Percentiles rank a stretch among this genome's conserved stretches.
These are phyloP conservation scores for Drosophila setifemur DNA, from an alignment of 1,140 invertebrate species.

Conservation along the genomic window DNA sequence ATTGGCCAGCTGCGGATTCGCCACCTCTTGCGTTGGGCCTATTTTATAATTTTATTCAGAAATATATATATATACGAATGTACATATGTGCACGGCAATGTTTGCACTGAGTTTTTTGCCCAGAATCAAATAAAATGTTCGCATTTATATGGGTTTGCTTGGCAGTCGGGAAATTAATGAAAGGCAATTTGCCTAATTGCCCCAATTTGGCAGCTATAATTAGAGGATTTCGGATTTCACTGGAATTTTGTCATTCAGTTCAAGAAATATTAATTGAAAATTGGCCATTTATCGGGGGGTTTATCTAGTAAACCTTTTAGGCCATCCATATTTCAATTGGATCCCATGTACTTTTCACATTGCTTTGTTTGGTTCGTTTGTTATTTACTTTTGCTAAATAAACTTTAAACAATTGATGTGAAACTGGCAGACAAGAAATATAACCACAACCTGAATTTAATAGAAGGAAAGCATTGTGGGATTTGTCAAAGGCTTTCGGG, in stretches of 20 bases:
- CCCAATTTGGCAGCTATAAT: constrained; percentile 49
- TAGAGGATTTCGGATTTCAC: constrained; percentile 26
- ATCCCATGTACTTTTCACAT: no score
- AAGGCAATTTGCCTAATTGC: constrained; percentile 53
- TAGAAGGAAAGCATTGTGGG: constrained; percentile 3
- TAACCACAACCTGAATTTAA: neutral
- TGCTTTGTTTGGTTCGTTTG: neutral
- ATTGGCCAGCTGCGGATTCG: constrained; percentile 15
- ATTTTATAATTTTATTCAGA: constrained; percentile 32
- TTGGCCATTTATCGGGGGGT: constrained; percentile 1
- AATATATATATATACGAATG: neutral
- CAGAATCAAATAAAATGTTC: constrained; percentile 33
- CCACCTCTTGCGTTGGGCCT: neutral
- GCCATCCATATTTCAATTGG: no score
- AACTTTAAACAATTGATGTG: neutral
- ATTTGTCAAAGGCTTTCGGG: constrained; percentile 14
- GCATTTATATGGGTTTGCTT: constrained; percentile 13
- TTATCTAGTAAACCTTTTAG: neutral
- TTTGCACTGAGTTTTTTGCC: constrained; percentile 1
- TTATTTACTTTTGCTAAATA: constrained; percentile 6
- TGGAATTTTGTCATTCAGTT: constrained; percentile 14
- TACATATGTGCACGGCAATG: neutral
- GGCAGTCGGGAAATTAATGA: neutral
- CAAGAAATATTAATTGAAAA: constrained; percentile 43
- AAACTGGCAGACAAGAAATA: neutral